Evolutionary conservation across 2,113 vertebrate genomes (phyloP), one percentile per base, ranked within the genome.

Genomic region (Hemicordylus capensis): DNA sequence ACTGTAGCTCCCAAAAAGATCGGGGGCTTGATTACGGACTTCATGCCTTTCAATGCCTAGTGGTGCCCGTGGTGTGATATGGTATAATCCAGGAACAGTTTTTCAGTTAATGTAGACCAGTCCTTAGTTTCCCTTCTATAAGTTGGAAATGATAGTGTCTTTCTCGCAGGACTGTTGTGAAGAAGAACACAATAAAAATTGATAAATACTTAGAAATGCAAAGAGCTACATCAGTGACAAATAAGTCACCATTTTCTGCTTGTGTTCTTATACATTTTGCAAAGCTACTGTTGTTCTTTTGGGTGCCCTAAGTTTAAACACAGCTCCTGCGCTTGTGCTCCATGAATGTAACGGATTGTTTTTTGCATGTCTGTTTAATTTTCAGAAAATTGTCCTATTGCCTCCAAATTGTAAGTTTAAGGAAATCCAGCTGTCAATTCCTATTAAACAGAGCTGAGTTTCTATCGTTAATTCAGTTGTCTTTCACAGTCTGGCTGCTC

Each of bases 401-500:
- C 90, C 63, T 93, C 87, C 93, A 85, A 91, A 89, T 90, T 92
- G 86, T 83, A 92, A 90, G 82, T 94, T 89, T 91, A 92, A 96
- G 93, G 92, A 95, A 92, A 93, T 88, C 89, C 91, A 92, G 89
- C 91, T 94, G 87, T 90, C 93, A 83, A 66, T 90, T 91, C 84
- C 86, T 79, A 83, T 81, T 85, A 95, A 94, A 90, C 67, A 58
- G 56, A 66, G 73, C 86, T 86, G 72, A 81, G 67, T 86, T 93
- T 85, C 66, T 90, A 91, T 86, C 88, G 89, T 93, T 94, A 95
- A 95, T 94, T 95, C 93, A 76, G 91, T 89, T 89, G 91, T 94
- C 92, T 91, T 93, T 94, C 94, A 90, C 93, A 95, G 94, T 90
- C 88, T 88, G 88, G 93, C 90, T 95, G 88, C 90, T 94, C 93